Evolutionary conservation across 1,140 invertebrate genomes (phyloP), one percentile per base, ranked within the genome.

Genomic region (Rhagoletis pomonella): DNA sequence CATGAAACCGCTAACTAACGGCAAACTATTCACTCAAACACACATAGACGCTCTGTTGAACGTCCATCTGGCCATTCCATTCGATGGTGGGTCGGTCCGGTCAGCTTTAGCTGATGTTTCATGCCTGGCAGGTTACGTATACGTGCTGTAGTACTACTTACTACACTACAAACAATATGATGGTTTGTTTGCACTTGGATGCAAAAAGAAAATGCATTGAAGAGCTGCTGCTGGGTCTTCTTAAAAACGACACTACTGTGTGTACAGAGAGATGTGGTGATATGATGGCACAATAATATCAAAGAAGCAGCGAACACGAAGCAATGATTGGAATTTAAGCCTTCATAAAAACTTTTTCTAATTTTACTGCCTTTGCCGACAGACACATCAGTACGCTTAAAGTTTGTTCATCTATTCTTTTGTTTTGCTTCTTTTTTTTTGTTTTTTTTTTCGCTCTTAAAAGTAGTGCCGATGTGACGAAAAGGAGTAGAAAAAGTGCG

Each of bases 311-410:
- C 73, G 47, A 81, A 81, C n/a, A 81, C 47, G 73, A 81, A 81
- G 73, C 47, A 81, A 81, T 81, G 73, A 81, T 81, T 81, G 73
- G 73, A 81, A 81, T 81, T 81, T 81, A 81, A 81, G 73, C 73
- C 73, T 81, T 81, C 73, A 81, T 81, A 81, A 81, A 81, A 81
- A 81, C 47, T 81, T 47, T 81, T 81, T 81, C 42, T 81, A 55
- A 81, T 81, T 55, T 81, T 81, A 7, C 44, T 10, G 47, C 47
- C 73, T 81, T 81, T 81, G 17, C 73, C 73, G 47, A 14, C 47
- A 81, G 47, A 14, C 47, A 81, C 44, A 81, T 81, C 47, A 81
- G n/a, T 55, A 17, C 7, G 47, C n/a, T 81, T 81, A 81, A 81
- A 81, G 73, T 81, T 81, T 50, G 47, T 5, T 5, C 42, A 44